A percentile compares a stretch with the other conserved stretches of the same genome.
phyloP scores from a whole-genome alignment of 1,140 invertebrate genomes.

The Calephelis virginiensis region DNA sequence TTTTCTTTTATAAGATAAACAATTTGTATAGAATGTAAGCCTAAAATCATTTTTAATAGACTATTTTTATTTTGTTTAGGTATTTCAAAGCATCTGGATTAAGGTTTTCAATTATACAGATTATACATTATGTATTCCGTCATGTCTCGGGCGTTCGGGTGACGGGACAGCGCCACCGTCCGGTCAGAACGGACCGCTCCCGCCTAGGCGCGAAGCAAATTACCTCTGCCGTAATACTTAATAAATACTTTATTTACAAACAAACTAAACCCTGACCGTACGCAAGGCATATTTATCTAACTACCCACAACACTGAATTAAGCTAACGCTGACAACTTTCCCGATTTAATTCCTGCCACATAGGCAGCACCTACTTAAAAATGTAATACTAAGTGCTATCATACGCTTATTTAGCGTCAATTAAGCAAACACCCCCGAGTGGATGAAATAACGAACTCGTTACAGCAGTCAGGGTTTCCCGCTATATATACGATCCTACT shows the following conservation, averaged over 20 bases:
- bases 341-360: constrained; percentile 19
- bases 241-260: constrained; percentile 71
- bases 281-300: constrained; percentile 29
- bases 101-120: too few species aligned
- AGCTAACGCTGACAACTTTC: constrained; percentile 23
- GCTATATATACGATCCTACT: constrained; percentile 37
- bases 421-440: background rate
- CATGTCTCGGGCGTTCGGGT: too few species aligned
- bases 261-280: constrained; percentile 36
- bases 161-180: too few species aligned
- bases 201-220: constrained; percentile 62
- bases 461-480: constrained; percentile 17
- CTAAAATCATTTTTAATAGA: too few species aligned
- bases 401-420: constrained; percentile 1
- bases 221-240: constrained; percentile 68
- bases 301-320: constrained; percentile 32
- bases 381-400: background rate
- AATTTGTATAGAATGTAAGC: too few species aligned
- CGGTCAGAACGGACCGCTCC: constrained; percentile 24
- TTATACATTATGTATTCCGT: too few species aligned
- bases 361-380: background rate
- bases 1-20: too few species aligned
- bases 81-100: too few species aligned
- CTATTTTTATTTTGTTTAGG: too few species aligned
- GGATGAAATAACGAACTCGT: background rate